Conservation (phyloP, 2,888 invertebrate species). For the Selenia dentaria region DNA sequence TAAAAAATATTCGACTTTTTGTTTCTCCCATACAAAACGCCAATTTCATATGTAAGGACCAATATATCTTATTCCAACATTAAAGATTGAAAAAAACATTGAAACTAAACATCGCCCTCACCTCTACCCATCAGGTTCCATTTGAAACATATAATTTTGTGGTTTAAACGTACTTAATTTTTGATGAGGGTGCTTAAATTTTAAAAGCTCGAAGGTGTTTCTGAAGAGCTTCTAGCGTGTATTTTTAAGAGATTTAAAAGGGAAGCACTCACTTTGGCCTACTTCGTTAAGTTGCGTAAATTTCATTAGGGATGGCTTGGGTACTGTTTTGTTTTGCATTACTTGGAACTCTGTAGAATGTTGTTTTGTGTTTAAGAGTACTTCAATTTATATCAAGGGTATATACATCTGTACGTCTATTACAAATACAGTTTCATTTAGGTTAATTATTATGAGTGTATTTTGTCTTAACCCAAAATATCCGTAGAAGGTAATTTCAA, state of each 20-base stretch:
- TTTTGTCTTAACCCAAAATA: neutral
- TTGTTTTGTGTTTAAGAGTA: neutral
- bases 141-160: constrained; percentile 11
- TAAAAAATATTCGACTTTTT: no score
- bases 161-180: constrained; percentile 18
- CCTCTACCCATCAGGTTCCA: constrained; percentile 3
- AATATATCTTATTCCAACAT: no score
- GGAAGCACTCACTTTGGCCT: constrained; percentile 13
- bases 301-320: neutral
- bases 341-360: neutral
- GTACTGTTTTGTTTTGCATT: neutral
- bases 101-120: no score
- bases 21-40: no score
- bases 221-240: constrained; percentile 14
- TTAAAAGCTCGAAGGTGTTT: constrained; percentile 13
- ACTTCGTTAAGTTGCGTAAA: constrained; percentile 7
- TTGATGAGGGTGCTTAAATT: constrained; percentile 18
- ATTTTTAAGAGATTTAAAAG: constrained; percentile 31
- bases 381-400: neutral
- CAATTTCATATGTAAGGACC: no score
- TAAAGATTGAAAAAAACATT: no score
- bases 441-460: neutral
- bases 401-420: no score
- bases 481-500: no score
- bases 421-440: no score